Evolutionary conservation across 2,113 vertebrate genomes (phyloP).

Genomic region (Equus przewalskii): DNA sequence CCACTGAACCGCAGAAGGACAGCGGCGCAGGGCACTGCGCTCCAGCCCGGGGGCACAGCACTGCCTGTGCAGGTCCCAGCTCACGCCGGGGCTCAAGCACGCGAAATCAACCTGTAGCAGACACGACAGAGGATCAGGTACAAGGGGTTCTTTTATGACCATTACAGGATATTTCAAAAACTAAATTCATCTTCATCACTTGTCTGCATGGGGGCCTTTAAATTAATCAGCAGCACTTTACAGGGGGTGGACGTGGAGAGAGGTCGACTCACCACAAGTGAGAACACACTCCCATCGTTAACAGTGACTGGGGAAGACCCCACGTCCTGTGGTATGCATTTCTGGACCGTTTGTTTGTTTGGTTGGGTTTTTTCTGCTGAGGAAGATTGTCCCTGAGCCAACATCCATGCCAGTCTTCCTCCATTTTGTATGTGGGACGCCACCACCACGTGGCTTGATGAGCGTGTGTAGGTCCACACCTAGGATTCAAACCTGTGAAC

Average conservation of each 20-base stretch:
- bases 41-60: too few relatives aligned
- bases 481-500: too few relatives aligned
- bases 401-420: too few relatives aligned
- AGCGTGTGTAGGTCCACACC: too few relatives aligned
- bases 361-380: too few relatives aligned
- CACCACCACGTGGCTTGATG: too few relatives aligned
- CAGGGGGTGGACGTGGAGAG: neutral
- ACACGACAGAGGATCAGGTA: neutral
- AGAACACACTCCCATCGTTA: neutral
- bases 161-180: neutral
- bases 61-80: neutral
- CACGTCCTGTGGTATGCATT: neutral
- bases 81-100: neutral
- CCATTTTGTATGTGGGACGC: too few relatives aligned
- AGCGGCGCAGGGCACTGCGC: neutral
- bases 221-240: neutral
- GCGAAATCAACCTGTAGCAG: neutral
- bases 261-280: neutral
- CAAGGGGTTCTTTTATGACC: neutral
- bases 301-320: neutral
- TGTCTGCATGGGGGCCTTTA: neutral
- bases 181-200: neutral
- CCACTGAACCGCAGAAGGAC: too few relatives aligned
- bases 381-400: too few relatives aligned
- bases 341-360: neutral